Conservation (phyloP, 2,797 vertebrate species). For the Acropternis orthonyx region DNA sequence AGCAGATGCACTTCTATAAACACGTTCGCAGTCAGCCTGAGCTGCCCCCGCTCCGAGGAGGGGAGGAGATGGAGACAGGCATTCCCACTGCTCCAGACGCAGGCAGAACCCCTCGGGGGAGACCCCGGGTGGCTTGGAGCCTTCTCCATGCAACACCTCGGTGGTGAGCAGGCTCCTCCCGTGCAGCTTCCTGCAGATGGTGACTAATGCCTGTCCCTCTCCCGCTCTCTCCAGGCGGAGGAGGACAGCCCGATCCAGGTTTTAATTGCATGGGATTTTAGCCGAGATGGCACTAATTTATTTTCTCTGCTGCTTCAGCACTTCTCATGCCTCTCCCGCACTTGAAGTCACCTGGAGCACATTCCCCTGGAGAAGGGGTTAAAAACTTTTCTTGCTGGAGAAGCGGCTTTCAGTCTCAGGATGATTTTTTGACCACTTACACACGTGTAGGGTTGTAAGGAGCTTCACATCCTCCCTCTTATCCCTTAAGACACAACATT, state of each 20-base stretch:
- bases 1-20: not conserved
- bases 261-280: slow-evolving; percentile 80
- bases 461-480: not conserved
- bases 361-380: slow-evolving; percentile 64
- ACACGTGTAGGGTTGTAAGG: not conserved
- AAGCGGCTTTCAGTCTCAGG: not conserved
- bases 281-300: slow-evolving; percentile 72
- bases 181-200: slow-evolving; percentile 5
- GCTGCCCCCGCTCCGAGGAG: not conserved
- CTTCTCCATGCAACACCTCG: not conserved
- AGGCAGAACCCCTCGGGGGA: not conserved
- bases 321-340: slow-evolving; percentile 50
- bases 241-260: slow-evolving; percentile 71
- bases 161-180: not conserved
- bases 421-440: not conserved
- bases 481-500: not conserved
- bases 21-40: not conserved
- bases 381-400: slow-evolving; percentile 51
- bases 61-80: not conserved
- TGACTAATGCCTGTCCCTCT: slow-evolving; percentile 68
- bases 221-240: slow-evolving; percentile 18
- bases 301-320: slow-evolving; percentile 73
- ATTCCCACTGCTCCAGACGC: not conserved
- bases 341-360: slow-evolving; percentile 68
- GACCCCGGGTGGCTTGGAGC: not conserved